These are phyloP conservation scores for Drosophila macrospina DNA, from an alignment of 2,888 invertebrate species.

Conservation along the genomic window DNA sequence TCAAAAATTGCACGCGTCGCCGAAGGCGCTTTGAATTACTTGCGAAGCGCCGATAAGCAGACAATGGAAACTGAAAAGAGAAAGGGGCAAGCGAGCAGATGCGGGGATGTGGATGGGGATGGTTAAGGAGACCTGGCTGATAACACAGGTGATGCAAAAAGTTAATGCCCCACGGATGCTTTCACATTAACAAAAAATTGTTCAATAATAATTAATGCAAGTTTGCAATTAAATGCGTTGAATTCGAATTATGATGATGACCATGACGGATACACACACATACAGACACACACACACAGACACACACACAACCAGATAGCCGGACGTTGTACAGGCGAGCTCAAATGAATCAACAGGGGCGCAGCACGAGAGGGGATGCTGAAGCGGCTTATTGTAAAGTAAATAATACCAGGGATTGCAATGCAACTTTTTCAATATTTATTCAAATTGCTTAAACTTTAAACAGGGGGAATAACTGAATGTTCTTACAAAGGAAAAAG, in stretches of 20 bases:
- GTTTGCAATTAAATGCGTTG: conserved; percentile 78
- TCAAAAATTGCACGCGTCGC: conserved; percentile 64
- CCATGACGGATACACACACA: conserved; percentile 32
- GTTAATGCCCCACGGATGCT: conserved; percentile 23
- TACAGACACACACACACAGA: neutral
- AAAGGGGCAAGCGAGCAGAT: neutral
- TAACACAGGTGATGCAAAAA: conserved; percentile 54
- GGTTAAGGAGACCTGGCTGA: conserved; percentile 21
- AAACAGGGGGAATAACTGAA: no score
- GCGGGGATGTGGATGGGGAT: no score
- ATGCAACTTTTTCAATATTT: no score
- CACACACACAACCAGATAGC: neutral
- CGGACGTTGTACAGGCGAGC: conserved; percentile 18
- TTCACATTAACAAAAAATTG: conserved; percentile 46
- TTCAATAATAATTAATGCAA: conserved; percentile 80
- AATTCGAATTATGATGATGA: conserved; percentile 75
- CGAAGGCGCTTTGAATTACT: conserved; percentile 70
- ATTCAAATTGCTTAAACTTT: no score
- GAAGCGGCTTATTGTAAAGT: no score
- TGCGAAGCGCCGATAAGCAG: conserved; percentile 64
- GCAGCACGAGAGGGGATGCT: neutral
- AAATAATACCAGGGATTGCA: no score
- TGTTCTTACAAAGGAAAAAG: no score
- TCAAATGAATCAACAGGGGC: conserved; percentile 18
- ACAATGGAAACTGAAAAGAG: conserved; percentile 27